Evolutionary conservation across 1,140 invertebrate species (phyloP), one percentile per base, ranked within the genome.

Genomic region (Drosophila bocqueti): DNA sequence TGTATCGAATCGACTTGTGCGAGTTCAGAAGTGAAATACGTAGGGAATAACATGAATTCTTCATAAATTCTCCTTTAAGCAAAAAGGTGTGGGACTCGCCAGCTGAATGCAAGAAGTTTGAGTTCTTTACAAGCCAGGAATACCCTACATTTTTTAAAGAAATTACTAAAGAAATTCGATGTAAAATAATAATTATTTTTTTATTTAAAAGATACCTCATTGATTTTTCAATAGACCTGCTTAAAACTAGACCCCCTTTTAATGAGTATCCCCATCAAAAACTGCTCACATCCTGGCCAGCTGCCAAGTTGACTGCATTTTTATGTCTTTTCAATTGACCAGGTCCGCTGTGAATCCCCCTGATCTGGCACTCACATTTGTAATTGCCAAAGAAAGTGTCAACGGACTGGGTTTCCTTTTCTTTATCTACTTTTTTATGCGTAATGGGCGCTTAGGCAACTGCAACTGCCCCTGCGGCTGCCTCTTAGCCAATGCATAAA

Each of bases 381-480:
- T 76, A 73, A 86, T 71, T 59, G 72, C 65, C 83, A 87, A 84
- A 66, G 50, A 49, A 78, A 83, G 62, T 78, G 84, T 89, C 84
- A 79, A 57, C 76, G 82, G 65, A 24, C 62, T 74, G 77, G 64
- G 66, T 74, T 77, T 81, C 42, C 61, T 72, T 21, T 59, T 46
- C 49, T 52, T 38, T 40, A 55, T 55, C 16, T 10, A 55, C 8
- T 38, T 40, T 55, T 40, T 55, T 81, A 89, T 89, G 75, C 69
- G 67, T 76, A 79, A 89, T 81, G 84, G 68, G 26, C 62, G 68
- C 77, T 64, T 68, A 63, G 52, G 52, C 77, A 24, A 60, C 26
- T 58, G 59, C 58, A 36, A 57, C 68, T 68, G 66, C 67, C n/a
- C 42, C 68, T 34, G 55, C 34, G 43, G 62, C 72, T 50, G 69